phyloP scores from a whole-genome alignment of 2,113 vertebrate species.

The Hippocampus barbouri region DNA sequence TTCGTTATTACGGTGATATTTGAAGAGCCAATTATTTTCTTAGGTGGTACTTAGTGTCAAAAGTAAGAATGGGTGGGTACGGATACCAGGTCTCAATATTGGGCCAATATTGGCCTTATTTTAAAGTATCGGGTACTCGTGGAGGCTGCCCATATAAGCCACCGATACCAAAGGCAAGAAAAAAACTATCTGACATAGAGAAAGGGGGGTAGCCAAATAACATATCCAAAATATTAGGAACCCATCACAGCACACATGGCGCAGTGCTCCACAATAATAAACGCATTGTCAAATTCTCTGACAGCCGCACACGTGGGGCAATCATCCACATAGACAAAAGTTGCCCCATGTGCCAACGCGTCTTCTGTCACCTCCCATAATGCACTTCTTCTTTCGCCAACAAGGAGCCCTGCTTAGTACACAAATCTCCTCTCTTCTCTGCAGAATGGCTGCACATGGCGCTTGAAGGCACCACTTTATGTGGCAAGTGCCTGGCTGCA shows the following conservation, averaged over 20 bases:
- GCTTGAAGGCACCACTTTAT: constrained; percentile 60
- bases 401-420: neutral
- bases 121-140: no score
- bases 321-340: neutral
- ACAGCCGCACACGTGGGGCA: neutral
- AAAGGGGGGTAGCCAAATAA: neutral
- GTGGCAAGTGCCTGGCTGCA: constrained; percentile 70
- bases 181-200: no score
- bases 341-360: constrained; percentile 7
- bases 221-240: neutral
- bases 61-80: no score
- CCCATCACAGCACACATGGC: neutral
- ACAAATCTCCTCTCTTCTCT: constrained; percentile 28
- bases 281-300: neutral
- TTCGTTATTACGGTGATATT: neutral
- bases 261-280: neutral
- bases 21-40: neutral
- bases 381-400: constrained; percentile 19
- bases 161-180: no score
- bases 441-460: constrained; percentile 55
- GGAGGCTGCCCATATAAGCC: no score
- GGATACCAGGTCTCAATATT: no score
- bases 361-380: constrained; percentile 35
- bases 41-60: neutral
- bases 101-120: no score